Conservation (phyloP, 2,888 invertebrate genomes). For the Callimorpha dominula region DNA sequence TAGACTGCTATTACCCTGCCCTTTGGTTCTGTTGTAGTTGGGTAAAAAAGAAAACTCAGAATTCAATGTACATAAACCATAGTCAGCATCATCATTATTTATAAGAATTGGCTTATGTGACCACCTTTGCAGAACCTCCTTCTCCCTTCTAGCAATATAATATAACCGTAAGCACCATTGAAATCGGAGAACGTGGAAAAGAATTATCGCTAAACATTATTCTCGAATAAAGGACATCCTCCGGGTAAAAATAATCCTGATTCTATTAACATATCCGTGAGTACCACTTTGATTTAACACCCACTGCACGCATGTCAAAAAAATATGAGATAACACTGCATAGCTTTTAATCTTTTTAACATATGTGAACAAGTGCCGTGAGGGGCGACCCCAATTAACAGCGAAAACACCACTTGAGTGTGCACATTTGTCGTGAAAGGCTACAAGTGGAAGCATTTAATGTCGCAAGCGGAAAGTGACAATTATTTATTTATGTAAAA, state of each 20-base stretch:
- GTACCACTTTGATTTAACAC: neutral
- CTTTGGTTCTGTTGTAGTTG: too few relatives aligned
- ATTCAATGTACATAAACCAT: too few relatives aligned
- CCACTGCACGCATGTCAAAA: neutral
- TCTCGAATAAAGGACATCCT: neutral
- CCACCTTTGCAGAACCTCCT: too few relatives aligned
- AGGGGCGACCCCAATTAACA: slow-evolving; percentile 45
- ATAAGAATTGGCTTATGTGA: too few relatives aligned
- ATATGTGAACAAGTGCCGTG: slow-evolving; percentile 33
- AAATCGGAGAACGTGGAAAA: too few relatives aligned
- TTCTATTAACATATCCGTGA: neutral
- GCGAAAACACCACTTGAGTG: slow-evolving; percentile 52
- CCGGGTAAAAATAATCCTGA: neutral
- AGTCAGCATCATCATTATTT: too few relatives aligned
- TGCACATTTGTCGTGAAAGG: slow-evolving; percentile 47
- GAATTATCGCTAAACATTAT: too few relatives aligned
- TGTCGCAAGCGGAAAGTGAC: slow-evolving; percentile 22
- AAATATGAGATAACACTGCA: neutral
- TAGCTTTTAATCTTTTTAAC: slow-evolving; percentile 5
- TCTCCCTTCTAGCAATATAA: too few relatives aligned
- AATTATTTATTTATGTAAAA: slow-evolving; percentile 20
- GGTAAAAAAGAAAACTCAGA: too few relatives aligned
- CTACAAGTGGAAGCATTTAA: slow-evolving; percentile 51
- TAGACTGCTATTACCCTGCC: too few relatives aligned
- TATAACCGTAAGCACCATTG: too few relatives aligned